phyloP scores from a whole-genome alignment of 37 sponge, comb jelly and placozoan genomes.

The Geodia barretti region DNA sequence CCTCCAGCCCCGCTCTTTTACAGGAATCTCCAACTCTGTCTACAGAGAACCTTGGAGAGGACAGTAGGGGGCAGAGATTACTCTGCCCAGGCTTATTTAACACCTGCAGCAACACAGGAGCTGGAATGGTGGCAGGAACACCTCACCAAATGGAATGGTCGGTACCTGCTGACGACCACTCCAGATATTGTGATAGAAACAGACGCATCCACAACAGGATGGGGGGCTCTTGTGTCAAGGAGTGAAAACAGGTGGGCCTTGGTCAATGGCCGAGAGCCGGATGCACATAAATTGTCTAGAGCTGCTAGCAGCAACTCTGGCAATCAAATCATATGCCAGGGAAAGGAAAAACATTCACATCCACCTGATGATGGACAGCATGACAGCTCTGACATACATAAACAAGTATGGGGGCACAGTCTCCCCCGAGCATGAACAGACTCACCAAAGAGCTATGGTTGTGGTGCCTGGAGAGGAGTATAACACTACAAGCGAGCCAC shows the following conservation, averaged over 20 bases:
- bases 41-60: conserved; percentile 4
- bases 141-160: conserved; percentile 41
- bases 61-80: conserved; percentile 9
- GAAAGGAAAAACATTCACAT: background rate
- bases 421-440: background rate
- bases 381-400: conserved; percentile 36
- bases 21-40: conserved; percentile 28
- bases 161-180: background rate
- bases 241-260: conserved; percentile 48
- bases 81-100: conserved; percentile 1
- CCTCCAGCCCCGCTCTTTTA: conserved; percentile 36
- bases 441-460: conserved; percentile 31
- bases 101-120: conserved; percentile 8
- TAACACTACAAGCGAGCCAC: conserved; percentile 14
- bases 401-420: conserved; percentile 23
- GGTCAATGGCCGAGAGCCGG: conserved; percentile 31
- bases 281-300: conserved; percentile 71
- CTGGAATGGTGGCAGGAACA: conserved; percentile 35
- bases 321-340: conserved; percentile 34
- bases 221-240: conserved; percentile 46
- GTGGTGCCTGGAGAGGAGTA: conserved; percentile 40
- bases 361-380: conserved; percentile 25
- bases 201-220: conserved; percentile 50
- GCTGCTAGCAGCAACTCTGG: conserved; percentile 46
- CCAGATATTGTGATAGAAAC: conserved; percentile 19